Conservation (phyloP, 2,113 vertebrate genomes). For the Nyctibius bracteatus region DNA sequence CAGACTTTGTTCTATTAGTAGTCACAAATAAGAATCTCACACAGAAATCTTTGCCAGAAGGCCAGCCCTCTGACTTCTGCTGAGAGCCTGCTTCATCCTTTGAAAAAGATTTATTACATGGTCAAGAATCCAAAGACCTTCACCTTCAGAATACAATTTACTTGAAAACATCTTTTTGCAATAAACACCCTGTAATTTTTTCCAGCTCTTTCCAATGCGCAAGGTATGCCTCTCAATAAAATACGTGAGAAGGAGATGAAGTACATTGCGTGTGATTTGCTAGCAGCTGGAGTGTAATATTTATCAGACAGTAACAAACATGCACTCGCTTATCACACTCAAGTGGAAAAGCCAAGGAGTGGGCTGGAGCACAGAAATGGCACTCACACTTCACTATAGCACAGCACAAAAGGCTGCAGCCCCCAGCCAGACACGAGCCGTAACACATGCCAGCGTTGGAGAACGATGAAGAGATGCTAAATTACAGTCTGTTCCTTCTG, state of each 20-base stretch:
- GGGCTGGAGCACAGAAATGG: neutral
- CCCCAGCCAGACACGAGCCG: neutral
- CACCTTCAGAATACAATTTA: neutral
- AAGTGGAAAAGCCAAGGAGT: neutral
- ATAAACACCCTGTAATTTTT: neutral
- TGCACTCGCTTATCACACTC: neutral
- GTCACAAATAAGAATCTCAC: neutral
- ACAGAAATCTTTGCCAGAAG: neutral
- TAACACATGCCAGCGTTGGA: rapidly evolving
- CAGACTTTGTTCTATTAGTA: neutral
- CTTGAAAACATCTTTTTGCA: neutral
- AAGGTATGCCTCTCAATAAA: neutral
- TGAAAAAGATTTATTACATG: neutral
- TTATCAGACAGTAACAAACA: neutral
- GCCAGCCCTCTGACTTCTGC: neutral
- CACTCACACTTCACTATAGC: neutral
- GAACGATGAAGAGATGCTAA: neutral
- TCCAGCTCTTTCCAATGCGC: neutral
- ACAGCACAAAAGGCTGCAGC: neutral
- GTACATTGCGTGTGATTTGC: neutral
- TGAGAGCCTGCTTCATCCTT: neutral
- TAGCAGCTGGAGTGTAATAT: neutral
- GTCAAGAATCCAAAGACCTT: neutral
- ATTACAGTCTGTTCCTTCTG: neutral
- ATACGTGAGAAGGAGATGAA: neutral